A percentile compares a stretch with the other conserved stretches of the same genome.
Evolutionary conservation across 2,113 vertebrate species (phyloP).

Genomic region (Ophthalmolycus amberensis): DNA sequence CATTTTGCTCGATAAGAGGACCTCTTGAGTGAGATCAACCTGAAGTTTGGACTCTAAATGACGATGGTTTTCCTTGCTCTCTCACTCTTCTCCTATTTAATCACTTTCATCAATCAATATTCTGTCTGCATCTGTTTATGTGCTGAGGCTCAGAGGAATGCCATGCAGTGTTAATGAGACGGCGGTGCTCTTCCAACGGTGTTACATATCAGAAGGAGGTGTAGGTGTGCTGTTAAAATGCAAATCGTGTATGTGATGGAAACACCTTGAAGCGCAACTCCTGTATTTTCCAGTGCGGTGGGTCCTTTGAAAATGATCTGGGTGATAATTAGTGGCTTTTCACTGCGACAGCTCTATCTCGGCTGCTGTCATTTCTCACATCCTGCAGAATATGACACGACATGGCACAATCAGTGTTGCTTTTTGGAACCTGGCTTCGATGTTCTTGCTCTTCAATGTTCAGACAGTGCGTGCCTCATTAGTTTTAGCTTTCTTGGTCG

Average conservation of each 20-base stretch:
- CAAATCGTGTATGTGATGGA: constrained; percentile 28
- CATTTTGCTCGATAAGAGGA: neutral
- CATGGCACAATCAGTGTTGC: neutral
- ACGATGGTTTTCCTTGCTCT: neutral
- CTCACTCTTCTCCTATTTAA: neutral
- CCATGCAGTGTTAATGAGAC: constrained; percentile 30
- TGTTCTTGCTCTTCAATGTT: too few relatives aligned
- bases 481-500: neutral
- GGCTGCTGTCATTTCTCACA: constrained; percentile 7
- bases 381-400: neutral
- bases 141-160: constrained; percentile 21
- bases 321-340: constrained; percentile 35
- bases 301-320: neutral
- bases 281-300: constrained; percentile 1
- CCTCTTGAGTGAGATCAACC: neutral
- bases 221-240: constrained; percentile 47
- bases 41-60: neutral
- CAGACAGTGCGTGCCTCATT: neutral
- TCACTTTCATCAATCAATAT: constrained; percentile 13
- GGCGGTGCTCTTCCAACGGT: constrained; percentile 20
- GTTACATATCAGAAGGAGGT: constrained; percentile 15
- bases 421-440: neutral
- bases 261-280: constrained; percentile 1
- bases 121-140: constrained; percentile 15
- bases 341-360: constrained; percentile 10